Evolutionary conservation across 2,113 vertebrate genomes (phyloP), one percentile per base, ranked within the genome.

Genomic region (Heloderma charlesbogerti): DNA sequence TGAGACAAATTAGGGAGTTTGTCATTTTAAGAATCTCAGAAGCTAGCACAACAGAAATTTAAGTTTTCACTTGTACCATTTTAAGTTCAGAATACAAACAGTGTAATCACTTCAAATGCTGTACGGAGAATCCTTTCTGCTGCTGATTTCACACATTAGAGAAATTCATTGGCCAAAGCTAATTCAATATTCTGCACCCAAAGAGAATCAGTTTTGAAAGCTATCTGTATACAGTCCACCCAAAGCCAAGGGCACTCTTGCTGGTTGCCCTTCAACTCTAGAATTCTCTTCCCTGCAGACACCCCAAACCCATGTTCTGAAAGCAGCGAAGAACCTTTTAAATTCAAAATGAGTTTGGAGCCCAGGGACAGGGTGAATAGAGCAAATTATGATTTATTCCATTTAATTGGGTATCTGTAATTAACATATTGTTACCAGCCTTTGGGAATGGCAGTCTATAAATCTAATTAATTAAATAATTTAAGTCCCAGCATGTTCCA

Each of bases 11-110:
- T 69, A 84, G 8, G 2, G 37, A 79, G 86, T 77, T 93, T 89
- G 86, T 91, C 92, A 95, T 84, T 72, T 48, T 74, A 87, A 57
- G 40, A 60, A 69, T 74, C 66, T 90, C 66, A 94, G 92, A 74
- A 92, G 25, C 87, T n/a, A 29, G 48, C 51, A 84, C 90, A 85
- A 87, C 71, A 94, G 72, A 78, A 84, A 86, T 89, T 92, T 86
- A 92, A 92, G 31, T 69, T 93, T 74, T 94, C 88, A 88, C 37
- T 74, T 88, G 82, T 22, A 69, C 13, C 15, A 43, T 16, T 88
- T 29, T 40, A 60, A 72, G n/a, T 82, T 18, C 78, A 51, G 78
- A 87, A 91, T n/a, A n/a, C 45, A 7, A 81, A 31, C 57, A 63
- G 37, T 22, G 13, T 27, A 87, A 67, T 66, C 54, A 51, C 1